A percentile compares a stretch with the other conserved stretches of the same genome.
Conservation (phyloP, 1,140 invertebrate genomes). For the Hormaphis cornu region DNA sequence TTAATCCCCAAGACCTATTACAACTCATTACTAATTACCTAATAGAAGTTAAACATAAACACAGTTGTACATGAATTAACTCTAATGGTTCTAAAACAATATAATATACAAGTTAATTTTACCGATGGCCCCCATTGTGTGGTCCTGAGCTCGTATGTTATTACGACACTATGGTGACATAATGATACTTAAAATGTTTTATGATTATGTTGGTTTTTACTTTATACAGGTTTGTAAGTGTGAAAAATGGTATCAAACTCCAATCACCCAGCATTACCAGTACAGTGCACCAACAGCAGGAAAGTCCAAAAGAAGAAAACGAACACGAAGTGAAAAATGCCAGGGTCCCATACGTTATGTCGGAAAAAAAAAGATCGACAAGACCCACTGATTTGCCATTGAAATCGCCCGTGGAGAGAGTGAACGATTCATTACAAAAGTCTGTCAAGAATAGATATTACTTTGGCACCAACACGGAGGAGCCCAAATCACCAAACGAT, state of each 20-base stretch:
- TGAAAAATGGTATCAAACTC: neutral
- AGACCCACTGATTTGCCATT: slow-evolving; percentile 7
- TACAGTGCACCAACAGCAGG: slow-evolving; percentile 12
- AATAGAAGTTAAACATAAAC: too few species aligned
- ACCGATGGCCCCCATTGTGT: too few species aligned
- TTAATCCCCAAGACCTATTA: too few species aligned
- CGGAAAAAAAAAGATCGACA: slow-evolving; percentile 15
- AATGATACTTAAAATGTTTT: too few species aligned
- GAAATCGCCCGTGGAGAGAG: neutral
- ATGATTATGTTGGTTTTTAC: neutral
- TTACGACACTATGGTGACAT: too few species aligned
- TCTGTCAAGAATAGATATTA: slow-evolving; percentile 25
- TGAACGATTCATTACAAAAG: slow-evolving; percentile 15
- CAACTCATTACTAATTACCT: too few species aligned
- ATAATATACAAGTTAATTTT: too few species aligned
- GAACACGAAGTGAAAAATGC: slow-evolving; percentile 14
- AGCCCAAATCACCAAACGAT: slow-evolving; percentile 30
- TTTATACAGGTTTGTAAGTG: neutral
- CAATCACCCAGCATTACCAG: slow-evolving; percentile 22
- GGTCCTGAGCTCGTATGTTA: too few species aligned
- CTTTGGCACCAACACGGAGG: neutral
- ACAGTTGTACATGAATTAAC: too few species aligned
- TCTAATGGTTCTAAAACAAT: too few species aligned
- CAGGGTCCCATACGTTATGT: neutral
- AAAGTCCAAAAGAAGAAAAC: slow-evolving; percentile 18